phyloP scores from a whole-genome alignment of 2,888 invertebrate species.

The Spodoptera littoralis region DNA sequence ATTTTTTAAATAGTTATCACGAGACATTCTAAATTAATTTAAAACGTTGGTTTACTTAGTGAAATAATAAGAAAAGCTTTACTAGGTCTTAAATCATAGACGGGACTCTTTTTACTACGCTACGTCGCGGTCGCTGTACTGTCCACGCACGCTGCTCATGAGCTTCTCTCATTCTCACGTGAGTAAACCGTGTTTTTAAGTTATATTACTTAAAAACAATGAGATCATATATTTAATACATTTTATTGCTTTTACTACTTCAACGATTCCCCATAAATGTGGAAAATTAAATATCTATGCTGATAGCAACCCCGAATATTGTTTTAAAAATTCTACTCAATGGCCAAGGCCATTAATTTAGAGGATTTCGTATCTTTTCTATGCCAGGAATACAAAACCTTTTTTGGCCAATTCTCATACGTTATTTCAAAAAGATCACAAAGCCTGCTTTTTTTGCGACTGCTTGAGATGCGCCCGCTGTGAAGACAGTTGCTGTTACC shows the following conservation, averaged over 20 bases:
- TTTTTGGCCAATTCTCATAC: conserved; percentile 82
- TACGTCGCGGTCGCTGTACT: too few relatives aligned
- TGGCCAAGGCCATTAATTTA: conserved; percentile 80
- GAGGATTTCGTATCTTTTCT: conserved; percentile 79
- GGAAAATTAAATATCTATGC: conserved; percentile 3
- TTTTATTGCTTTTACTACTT: neutral
- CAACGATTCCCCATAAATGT: conserved; percentile 4
- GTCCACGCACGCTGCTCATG: too few relatives aligned
- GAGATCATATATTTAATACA: neutral
- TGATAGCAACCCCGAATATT: neutral
- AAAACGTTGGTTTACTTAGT: too few relatives aligned
- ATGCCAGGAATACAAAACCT: conserved; percentile 80
- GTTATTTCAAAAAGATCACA: conserved; percentile 76
- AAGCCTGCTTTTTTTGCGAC: conserved; percentile 86
- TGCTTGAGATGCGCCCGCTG: conserved; percentile 85
- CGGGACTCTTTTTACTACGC: too few relatives aligned
- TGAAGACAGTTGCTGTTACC: conserved; percentile 86
- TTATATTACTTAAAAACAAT: too few relatives aligned
- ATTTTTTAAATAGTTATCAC: conserved; percentile 5
- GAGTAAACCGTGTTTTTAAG: too few relatives aligned
- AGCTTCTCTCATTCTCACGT: too few relatives aligned
- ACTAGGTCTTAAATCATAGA: too few relatives aligned
- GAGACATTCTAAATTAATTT: too few relatives aligned
- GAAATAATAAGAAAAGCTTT: too few relatives aligned
- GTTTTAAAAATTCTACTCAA: conserved; percentile 60